A percentile compares a stretch with the other conserved stretches of the same genome.
phyloP scores from a whole-genome alignment of 2,113 vertebrate species.

The Lophius piscatorius region DNA sequence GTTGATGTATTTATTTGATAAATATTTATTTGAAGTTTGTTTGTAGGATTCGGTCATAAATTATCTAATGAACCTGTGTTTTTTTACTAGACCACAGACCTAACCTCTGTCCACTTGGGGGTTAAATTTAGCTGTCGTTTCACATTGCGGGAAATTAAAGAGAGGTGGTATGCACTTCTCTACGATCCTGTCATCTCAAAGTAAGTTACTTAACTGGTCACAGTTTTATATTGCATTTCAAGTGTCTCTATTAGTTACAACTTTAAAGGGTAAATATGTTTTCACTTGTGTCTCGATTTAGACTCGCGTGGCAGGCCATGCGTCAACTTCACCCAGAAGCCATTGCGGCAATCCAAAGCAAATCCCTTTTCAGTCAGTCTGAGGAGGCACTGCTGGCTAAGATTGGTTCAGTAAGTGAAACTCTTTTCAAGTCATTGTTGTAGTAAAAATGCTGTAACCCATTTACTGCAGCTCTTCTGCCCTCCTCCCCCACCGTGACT shows the following conservation, averaged over 20 bases:
- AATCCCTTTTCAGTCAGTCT: conserved; percentile 92
- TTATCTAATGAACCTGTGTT: conserved; percentile 5
- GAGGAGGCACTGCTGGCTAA: conserved; percentile 91
- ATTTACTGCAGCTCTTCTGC: too few species aligned
- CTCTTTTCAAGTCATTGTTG: neutral
- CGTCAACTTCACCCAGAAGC: conserved; percentile 95
- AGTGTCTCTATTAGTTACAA: neutral
- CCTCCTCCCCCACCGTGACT: too few species aligned
- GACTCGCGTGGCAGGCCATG: conserved; percentile 95
- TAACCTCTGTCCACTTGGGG: conserved; percentile 91
- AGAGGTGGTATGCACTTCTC: conserved; percentile 94
- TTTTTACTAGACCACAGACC: conserved; percentile 88
- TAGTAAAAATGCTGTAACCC: too few species aligned
- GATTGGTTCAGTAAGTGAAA: conserved; percentile 88
- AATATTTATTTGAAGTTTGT: neutral
- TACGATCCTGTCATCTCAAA: conserved; percentile 97
- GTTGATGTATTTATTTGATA: too few species aligned
- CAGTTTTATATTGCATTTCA: neutral
- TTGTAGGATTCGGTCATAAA: neutral
- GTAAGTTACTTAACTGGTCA: conserved; percentile 74
- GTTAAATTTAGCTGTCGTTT: conserved; percentile 98
- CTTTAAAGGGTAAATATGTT: neutral
- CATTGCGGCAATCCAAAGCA: conserved; percentile 94
- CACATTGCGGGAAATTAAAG: conserved; percentile 92
- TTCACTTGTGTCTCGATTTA: conserved; percentile 45